Percentiles rank a stretch among this genome's conserved stretches.
phyloP scores from a whole-genome alignment of 2,113 vertebrate genomes.

The Psephotus haematonotus region DNA sequence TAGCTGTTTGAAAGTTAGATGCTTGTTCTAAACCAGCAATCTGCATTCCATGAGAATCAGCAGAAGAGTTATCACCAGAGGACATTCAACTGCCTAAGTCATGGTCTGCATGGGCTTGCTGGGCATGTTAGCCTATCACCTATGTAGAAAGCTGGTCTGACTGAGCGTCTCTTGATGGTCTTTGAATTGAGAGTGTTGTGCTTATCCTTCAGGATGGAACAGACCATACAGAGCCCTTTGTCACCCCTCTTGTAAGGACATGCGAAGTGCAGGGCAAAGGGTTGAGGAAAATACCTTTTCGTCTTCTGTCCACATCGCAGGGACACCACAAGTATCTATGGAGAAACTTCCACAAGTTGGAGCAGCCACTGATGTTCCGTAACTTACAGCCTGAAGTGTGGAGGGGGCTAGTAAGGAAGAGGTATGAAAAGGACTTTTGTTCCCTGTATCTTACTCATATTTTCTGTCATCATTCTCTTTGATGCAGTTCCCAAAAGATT shows the following conservation, averaged over 20 bases:
- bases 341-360: background rate
- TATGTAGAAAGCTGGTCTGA: background rate
- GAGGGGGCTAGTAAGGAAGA: background rate
- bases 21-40: background rate
- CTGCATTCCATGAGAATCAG: background rate
- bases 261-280: background rate
- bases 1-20: background rate
- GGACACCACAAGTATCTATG: background rate
- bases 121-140: background rate
- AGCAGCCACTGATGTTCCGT: background rate
- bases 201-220: background rate
- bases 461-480: background rate
- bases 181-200: background rate
- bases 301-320: background rate
- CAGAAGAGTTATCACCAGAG: background rate
- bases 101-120: background rate
- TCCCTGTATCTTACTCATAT: background rate
- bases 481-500: background rate
- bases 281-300: background rate
- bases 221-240: fast-evolving
- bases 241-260: fast-evolving
- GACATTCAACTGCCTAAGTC: background rate
- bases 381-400: background rate
- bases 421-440: background rate
- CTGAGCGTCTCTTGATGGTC: background rate